These are phyloP conservation scores for Drosophila sulfurigaster DNA, from an alignment of 1,140 invertebrate genomes.

Conservation along the genomic window DNA sequence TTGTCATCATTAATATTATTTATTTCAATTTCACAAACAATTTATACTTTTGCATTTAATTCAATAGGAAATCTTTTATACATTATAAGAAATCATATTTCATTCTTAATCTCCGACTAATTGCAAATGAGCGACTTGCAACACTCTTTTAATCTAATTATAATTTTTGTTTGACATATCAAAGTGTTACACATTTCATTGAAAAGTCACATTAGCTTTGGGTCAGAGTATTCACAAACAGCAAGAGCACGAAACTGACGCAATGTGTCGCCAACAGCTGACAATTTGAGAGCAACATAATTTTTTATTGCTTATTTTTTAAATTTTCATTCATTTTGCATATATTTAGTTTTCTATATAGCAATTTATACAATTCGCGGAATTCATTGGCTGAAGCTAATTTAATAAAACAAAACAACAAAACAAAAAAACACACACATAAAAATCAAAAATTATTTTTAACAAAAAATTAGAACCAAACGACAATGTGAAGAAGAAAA, in stretches of 20 bases:
- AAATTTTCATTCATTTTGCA: conserved; percentile 29
- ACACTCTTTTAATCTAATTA: too few species aligned
- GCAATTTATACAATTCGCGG: conserved; percentile 15
- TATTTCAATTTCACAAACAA: too few species aligned
- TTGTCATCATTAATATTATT: neutral
- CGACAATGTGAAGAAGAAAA: neutral
- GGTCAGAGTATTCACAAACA: conserved; percentile 28
- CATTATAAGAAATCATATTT: too few species aligned
- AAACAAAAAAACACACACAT: neutral
- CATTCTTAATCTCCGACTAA: too few species aligned
- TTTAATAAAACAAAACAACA: conserved; percentile 2
- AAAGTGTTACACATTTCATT: neutral
- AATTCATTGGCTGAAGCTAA: conserved; percentile 11
- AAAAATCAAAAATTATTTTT: too few species aligned
- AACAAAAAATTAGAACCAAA: too few species aligned
- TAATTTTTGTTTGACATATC: neutral
- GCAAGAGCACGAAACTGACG: conserved; percentile 54
- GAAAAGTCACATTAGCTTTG: neutral
- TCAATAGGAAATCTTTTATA: too few species aligned
- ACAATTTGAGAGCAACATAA: conserved; percentile 67
- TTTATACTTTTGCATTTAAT: too few species aligned
- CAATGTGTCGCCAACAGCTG: conserved; percentile 70
- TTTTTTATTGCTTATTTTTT: conserved; percentile 50
- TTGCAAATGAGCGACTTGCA: too few species aligned
- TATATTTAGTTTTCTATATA: conserved; percentile 25